Conservation (phyloP, 1,140 invertebrate species). For the Pogonognathellus flavescens region DNA sequence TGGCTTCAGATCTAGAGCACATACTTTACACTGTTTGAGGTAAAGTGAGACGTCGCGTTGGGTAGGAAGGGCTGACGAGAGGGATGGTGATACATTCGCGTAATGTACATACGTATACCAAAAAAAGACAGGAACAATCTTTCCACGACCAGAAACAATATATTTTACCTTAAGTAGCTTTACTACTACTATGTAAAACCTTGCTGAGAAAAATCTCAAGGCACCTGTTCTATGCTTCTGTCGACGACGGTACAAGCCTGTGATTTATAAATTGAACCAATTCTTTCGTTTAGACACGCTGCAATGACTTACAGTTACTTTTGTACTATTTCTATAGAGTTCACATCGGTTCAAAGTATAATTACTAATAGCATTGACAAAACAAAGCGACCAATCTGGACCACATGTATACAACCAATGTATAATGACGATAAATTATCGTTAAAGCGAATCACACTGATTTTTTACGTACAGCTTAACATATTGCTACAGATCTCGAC, state of each 20-base stretch:
- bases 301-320: slow-evolving; percentile 41
- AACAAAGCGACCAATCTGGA: slow-evolving; percentile 19
- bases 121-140: not conserved
- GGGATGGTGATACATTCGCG: too few species aligned
- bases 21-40: slow-evolving; percentile 26
- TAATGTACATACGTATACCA: not conserved
- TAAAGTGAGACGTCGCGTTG: not conserved
- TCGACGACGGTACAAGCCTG: not conserved
- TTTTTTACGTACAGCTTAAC: not conserved
- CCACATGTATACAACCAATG: slow-evolving; percentile 4
- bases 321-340: slow-evolving; percentile 12
- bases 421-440: slow-evolving; percentile 31
- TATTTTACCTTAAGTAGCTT: too few species aligned
- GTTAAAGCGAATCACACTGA: not conserved
- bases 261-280: slow-evolving; percentile 35
- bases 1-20: slow-evolving; percentile 12
- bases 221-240: not conserved
- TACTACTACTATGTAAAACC: not conserved
- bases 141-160: too few species aligned
- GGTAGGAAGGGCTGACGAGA: too few species aligned
- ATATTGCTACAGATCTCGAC: not conserved
- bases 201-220: slow-evolving; percentile 33
- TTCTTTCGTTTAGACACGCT: slow-evolving; percentile 27
- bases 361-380: slow-evolving; percentile 5
- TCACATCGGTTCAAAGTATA: slow-evolving; percentile 10